A percentile compares a stretch with the other conserved stretches of the same genome.
Evolutionary conservation across 2,888 invertebrate genomes (phyloP).

Genomic region (Drosophila parthenogenetica): DNA sequence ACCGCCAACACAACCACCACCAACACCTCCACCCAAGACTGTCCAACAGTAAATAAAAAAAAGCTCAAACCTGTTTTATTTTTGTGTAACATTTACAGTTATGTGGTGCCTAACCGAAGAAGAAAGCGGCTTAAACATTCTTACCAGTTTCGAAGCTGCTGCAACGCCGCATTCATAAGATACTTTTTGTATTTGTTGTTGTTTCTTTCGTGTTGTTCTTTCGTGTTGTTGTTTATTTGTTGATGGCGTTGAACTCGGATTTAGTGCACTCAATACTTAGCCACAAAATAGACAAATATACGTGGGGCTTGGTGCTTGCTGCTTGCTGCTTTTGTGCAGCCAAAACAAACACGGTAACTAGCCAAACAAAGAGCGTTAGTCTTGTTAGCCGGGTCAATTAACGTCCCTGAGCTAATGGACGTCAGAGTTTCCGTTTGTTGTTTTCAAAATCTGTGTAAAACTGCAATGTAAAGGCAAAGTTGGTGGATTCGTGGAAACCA

Average conservation of each 20-base stretch:
- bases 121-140: slow-evolving; percentile 39
- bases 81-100: slow-evolving; percentile 46
- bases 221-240: background rate
- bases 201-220: too few species aligned
- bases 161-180: slow-evolving; percentile 33
- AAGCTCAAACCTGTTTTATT: slow-evolving; percentile 59
- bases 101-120: slow-evolving; percentile 16
- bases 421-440: slow-evolving; percentile 12
- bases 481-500: slow-evolving; percentile 27
- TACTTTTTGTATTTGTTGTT: slow-evolving; percentile 14
- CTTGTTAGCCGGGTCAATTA: slow-evolving; percentile 44
- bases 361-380: background rate
- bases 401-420: slow-evolving; percentile 35
- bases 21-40: slow-evolving; percentile 15
- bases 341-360: slow-evolving; percentile 13
- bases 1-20: slow-evolving; percentile 12
- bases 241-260: slow-evolving; percentile 36
- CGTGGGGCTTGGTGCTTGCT: background rate
- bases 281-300: slow-evolving; percentile 10
- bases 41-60: slow-evolving; percentile 40
- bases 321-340: background rate
- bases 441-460: slow-evolving; percentile 11
- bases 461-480: slow-evolving; percentile 19
- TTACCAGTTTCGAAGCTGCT: slow-evolving; percentile 30
- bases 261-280: slow-evolving; percentile 13